phyloP scores from a whole-genome alignment of 1,140 invertebrate species.

The Ladona fulva region DNA sequence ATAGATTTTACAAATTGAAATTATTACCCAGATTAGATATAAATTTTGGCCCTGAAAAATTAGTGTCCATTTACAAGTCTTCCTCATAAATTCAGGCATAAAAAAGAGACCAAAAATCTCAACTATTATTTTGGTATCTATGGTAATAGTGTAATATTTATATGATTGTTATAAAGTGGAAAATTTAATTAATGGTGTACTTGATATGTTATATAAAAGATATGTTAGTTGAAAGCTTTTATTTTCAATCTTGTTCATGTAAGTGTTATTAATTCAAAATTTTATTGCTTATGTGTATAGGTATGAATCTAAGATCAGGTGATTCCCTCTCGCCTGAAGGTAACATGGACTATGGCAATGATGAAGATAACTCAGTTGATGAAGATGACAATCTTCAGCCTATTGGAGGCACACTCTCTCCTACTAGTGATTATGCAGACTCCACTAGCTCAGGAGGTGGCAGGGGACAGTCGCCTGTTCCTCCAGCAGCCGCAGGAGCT shows the following conservation, averaged over 20 bases:
- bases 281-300: not conserved
- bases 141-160: no score
- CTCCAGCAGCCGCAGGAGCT: not conserved
- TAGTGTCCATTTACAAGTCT: no score
- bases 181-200: no score
- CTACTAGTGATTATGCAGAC: not conserved
- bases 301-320: not conserved
- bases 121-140: no score
- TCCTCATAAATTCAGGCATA: no score
- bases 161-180: no score
- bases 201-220: no score
- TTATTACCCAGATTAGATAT: no score
- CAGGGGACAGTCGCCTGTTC: not conserved
- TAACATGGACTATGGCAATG: not conserved
- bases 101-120: no score
- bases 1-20: no score
- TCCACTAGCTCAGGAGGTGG: not conserved
- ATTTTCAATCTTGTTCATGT: not conserved
- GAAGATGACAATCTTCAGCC: not conserved
- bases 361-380: not conserved
- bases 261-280: not conserved
- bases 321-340: not conserved
- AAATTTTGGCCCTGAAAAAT: no score
- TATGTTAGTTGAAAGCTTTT: not conserved
- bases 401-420: not conserved